Evolutionary conservation across 2,113 vertebrate species (phyloP).

Genomic region (Triplophysa rosa): DNA sequence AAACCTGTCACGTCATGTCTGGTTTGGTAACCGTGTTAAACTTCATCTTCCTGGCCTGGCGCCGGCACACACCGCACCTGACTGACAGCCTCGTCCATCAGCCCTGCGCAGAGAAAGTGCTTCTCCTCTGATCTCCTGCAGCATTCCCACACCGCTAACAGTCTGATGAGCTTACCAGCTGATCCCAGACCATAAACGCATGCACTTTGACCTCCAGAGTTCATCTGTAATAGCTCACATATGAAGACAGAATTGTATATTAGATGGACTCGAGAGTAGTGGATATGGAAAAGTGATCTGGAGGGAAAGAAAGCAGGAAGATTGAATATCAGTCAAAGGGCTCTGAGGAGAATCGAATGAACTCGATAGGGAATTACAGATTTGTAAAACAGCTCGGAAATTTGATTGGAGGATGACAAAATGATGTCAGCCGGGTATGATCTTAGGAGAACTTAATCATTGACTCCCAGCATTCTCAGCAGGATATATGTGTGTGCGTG

Average conservation of each 20-base stretch:
- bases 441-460: constrained; percentile 23
- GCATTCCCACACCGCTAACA: constrained; percentile 37
- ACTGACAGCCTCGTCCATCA: constrained; percentile 61
- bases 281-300: constrained; percentile 16
- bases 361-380: constrained; percentile 9
- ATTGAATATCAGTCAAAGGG: constrained; percentile 1
- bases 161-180: constrained; percentile 69
- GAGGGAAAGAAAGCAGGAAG: not conserved
- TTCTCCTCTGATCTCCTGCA: constrained; percentile 56
- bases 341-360: constrained; percentile 1
- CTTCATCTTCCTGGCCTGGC: constrained; percentile 55
- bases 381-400: constrained; percentile 18
- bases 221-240: constrained; percentile 26
- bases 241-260: constrained; percentile 32
- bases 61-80: constrained; percentile 51
- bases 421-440: not conserved
- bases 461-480: constrained; percentile 31
- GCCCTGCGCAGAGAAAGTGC: constrained; percentile 55
- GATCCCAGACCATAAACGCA: constrained; percentile 17
- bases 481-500: not conserved
- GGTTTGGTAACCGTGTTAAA: not conserved
- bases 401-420: constrained; percentile 19
- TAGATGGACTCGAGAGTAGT: constrained; percentile 1
- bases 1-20: too few relatives aligned
- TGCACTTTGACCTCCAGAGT: not conserved